Evolutionary conservation across 2,888 invertebrate species (phyloP).

Genomic region (Caenorhabditis auriculariae): DNA sequence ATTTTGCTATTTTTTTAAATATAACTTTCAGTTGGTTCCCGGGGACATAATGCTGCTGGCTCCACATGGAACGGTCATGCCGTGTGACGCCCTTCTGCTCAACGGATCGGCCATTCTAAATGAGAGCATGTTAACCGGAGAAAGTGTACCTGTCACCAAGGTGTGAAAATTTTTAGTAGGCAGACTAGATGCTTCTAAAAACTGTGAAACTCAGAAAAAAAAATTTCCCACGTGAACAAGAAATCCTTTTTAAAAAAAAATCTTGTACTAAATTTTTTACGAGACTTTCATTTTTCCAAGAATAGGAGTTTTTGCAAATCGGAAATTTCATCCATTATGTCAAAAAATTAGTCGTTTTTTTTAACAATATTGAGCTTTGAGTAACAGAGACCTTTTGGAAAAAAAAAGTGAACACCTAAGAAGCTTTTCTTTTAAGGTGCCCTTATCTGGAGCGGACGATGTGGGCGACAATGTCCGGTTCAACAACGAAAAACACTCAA

Average conservation of each 20-base stretch:
- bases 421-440: slow-evolving; percentile 19
- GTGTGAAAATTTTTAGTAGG: slow-evolving; percentile 65
- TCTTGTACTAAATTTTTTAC: too few species aligned
- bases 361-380: not conserved
- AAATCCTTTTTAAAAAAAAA: too few species aligned
- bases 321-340: not conserved
- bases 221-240: too few species aligned
- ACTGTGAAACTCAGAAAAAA: too few species aligned
- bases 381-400: not conserved
- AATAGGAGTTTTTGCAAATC: slow-evolving; percentile 1
- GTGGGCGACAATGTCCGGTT: slow-evolving; percentile 61
- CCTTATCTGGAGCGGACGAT: slow-evolving; percentile 52
- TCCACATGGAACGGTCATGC: slow-evolving; percentile 75
- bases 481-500: slow-evolving; percentile 76
- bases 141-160: slow-evolving; percentile 89
- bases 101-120: slow-evolving; percentile 88
- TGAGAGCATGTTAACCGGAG: slow-evolving; percentile 91
- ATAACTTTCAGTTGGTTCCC: slow-evolving; percentile 72
- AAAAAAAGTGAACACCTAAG: not conserved
- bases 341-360: not conserved
- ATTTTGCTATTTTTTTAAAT: not conserved
- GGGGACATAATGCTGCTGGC: slow-evolving; percentile 71
- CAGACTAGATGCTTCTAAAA: too few species aligned
- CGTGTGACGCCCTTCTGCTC: slow-evolving; percentile 80
- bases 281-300: too few species aligned